Evolutionary conservation across 2,888 invertebrate genomes (phyloP).

Genomic region (Myopa tessellatipennis): DNA sequence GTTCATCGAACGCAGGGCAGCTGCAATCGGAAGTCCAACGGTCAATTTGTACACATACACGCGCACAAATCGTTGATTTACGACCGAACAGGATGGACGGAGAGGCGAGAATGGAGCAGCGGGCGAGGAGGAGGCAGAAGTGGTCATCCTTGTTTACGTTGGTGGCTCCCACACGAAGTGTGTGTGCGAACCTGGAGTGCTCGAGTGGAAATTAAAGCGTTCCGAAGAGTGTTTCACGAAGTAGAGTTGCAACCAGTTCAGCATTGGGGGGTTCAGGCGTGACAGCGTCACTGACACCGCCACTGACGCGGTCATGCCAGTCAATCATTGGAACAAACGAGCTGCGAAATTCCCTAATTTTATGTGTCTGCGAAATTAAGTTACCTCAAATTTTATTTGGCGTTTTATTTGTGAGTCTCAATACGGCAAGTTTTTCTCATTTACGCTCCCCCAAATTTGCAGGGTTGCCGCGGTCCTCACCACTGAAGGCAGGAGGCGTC

Average conservation of each 20-base stretch:
- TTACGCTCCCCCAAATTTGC: slow-evolving; percentile 10
- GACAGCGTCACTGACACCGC: not conserved
- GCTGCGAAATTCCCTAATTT: slow-evolving; percentile 23
- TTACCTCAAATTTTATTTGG: slow-evolving; percentile 33
- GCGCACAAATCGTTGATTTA: slow-evolving; percentile 51
- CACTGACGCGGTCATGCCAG: not conserved
- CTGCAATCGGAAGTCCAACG: slow-evolving; percentile 40
- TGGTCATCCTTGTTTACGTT: not conserved
- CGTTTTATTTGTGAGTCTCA: slow-evolving; percentile 20
- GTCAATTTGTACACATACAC: slow-evolving; percentile 38
- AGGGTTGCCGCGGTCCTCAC: not conserved
- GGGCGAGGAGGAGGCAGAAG: not conserved
- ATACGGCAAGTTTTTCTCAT: slow-evolving; percentile 13
- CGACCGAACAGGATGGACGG: slow-evolving; percentile 11
- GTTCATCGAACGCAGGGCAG: slow-evolving; percentile 29
- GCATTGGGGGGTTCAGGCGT: not conserved
- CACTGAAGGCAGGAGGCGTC: not conserved
- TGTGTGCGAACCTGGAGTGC: too few relatives aligned
- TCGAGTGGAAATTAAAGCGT: too few relatives aligned
- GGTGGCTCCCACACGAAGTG: not conserved
- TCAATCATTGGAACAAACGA: slow-evolving; percentile 16
- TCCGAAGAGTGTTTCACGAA: too few relatives aligned
- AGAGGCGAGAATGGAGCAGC: not conserved
- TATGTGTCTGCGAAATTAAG: slow-evolving; percentile 16
- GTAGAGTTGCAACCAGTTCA: too few relatives aligned